Conservation (phyloP, 2,797 vertebrate species). For the Glossophaga mutica region DNA sequence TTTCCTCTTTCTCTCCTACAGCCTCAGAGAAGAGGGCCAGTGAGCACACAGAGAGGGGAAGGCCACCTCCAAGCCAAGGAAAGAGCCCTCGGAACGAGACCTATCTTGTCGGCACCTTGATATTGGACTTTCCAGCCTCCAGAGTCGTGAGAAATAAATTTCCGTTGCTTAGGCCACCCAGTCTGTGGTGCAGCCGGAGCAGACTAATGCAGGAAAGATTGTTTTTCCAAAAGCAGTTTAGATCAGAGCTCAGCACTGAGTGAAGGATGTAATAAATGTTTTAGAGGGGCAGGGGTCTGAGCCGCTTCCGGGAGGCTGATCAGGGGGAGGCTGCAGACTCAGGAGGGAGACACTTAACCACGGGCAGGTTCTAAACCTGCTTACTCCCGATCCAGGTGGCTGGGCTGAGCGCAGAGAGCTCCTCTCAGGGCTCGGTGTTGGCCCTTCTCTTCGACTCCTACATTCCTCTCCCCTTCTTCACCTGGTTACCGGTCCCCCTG, state of each 20-base stretch:
- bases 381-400: not conserved
- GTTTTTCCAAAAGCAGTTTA: not conserved
- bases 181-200: not conserved
- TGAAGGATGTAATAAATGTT: not conserved
- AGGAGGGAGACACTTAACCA: not conserved
- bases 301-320: not conserved
- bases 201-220: not conserved
- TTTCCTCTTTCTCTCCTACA: not conserved
- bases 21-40: not conserved
- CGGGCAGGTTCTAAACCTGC: rapidly evolving
- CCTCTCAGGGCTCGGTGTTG: not conserved
- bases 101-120: not conserved
- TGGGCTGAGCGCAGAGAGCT: not conserved
- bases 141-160: not conserved
- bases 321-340: not conserved
- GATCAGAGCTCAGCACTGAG: not conserved
- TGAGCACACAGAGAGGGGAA: not conserved
- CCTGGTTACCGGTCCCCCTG: no score
- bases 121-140: not conserved
- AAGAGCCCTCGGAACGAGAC: not conserved
- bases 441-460: not conserved
- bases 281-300: not conserved
- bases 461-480: not conserved
- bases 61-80: not conserved
- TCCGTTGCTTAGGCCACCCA: not conserved